Base-by-base conservation (phyloP, 1,140 invertebrate species). In the Eriocheir sinensis region DNA sequence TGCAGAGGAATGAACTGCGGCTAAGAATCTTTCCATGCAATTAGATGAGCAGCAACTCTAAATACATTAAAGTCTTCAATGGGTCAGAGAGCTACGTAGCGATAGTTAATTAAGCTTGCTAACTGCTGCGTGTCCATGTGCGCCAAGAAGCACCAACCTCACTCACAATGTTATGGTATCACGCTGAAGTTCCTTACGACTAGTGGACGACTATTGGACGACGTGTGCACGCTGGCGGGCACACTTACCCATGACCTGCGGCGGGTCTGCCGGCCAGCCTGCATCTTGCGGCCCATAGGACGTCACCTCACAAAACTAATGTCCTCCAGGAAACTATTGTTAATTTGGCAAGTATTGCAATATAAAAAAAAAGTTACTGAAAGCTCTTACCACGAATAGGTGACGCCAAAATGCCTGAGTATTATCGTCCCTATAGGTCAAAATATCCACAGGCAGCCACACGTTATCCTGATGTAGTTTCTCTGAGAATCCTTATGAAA, bases 161-260 rank as follows among this genome's bases (percentile, higher is more conserved):
- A n/a, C 21, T n/a, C 60, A n/a, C 60, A 72, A 72, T n/a, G 60
- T 72, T n/a, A 72, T 72, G 60, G 60, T 72, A 72, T 72, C 60
- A 72, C 60, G 60, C 60, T 72, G 60, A 86, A 40, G 30, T 80
- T 83, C 90, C 79, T 92, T 81, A 92, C 41, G 80, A 40, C 90
- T 92, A 92, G 36, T 92, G 90, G 90, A 92, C 90, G 90, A 92
- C 90, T 92, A 92, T 81, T 92, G 90, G 90, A 92, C 90, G 90
- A 92, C 90, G 60, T 72, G 60, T n/a, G 60, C 60, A 6, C 60
- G 27, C 60, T 6, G 60, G 17, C 21, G 60, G 60, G 60, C 60
- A 72, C 60, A 72, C 60, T 72, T 72, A 72, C 60, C 48, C 27
- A 6, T n/a, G 27, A 0, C 60, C 60, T 21, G n/a, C 60, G 4